Conservation (phyloP, 1,140 invertebrate genomes). For the Dinoponera quadriceps region DNA sequence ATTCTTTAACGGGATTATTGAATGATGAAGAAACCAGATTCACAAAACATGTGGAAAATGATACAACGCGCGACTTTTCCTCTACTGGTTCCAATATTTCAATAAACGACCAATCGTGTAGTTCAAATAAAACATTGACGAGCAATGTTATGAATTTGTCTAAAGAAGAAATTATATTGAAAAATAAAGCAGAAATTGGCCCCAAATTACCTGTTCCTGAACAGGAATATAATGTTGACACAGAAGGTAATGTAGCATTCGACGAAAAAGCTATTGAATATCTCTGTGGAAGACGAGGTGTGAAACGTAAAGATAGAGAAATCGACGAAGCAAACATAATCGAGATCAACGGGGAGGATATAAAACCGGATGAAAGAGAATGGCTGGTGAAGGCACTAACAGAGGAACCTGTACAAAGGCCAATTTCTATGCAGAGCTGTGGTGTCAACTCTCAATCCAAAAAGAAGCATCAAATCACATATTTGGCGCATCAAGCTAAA, state of each 20-base stretch:
- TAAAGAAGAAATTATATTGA: constrained; percentile 81
- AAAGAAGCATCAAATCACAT: constrained; percentile 97
- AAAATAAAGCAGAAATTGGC: constrained; percentile 83
- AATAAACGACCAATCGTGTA: not conserved
- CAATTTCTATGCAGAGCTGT: constrained; percentile 78
- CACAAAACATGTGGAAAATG: constrained; percentile 2
- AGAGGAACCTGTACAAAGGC: constrained; percentile 88
- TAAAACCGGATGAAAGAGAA: constrained; percentile 91
- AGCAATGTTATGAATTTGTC: constrained; percentile 81
- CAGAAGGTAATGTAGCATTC: constrained; percentile 82
- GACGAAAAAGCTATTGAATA: constrained; percentile 84
- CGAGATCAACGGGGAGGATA: constrained; percentile 94
- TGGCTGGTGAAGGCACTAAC: constrained; percentile 93
- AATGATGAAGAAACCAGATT: not conserved
- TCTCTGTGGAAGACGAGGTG: constrained; percentile 84
- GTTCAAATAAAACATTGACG: constrained; percentile 65
- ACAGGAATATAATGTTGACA: constrained; percentile 84
- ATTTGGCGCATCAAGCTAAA: constrained; percentile 97
- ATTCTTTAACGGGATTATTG: not conserved
- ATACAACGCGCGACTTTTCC: not conserved
- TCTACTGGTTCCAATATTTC: not conserved
- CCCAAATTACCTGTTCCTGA: constrained; percentile 84
- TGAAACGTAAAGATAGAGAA: constrained; percentile 84
- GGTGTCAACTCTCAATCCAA: constrained; percentile 82
- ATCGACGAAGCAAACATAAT: constrained; percentile 89